Conservation (phyloP, 2,797 vertebrate genomes). For the Amazona ochrocephala region DNA sequence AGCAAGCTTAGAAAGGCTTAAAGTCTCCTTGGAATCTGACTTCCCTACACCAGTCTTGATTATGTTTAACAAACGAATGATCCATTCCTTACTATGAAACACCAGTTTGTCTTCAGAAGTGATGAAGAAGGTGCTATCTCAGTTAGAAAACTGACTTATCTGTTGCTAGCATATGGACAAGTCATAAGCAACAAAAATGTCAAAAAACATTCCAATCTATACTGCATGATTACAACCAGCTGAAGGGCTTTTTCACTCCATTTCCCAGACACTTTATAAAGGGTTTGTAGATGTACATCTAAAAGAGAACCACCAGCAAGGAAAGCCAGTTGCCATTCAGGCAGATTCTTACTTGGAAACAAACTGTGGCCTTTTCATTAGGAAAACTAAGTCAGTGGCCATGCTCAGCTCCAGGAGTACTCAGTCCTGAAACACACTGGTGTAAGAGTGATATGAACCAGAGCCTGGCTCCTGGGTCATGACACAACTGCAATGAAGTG, state of each 20-base stretch:
- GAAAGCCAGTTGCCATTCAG: background rate
- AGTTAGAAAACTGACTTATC: background rate
- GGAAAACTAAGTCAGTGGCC: background rate
- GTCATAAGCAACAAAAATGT: background rate
- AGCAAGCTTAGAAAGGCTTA: background rate
- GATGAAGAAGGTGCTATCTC: background rate
- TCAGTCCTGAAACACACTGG: background rate
- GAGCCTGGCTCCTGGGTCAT: background rate
- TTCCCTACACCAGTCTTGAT: background rate
- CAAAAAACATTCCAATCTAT: background rate
- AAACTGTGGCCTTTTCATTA: background rate
- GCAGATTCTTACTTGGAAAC: background rate
- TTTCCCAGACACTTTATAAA: background rate
- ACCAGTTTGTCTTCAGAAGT: background rate
- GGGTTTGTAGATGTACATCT: background rate
- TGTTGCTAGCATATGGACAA: background rate
- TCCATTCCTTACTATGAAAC: background rate
- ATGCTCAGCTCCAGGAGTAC: background rate
- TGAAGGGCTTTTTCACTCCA: background rate
- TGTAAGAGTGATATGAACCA: background rate
- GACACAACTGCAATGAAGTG: background rate
- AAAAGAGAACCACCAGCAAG: background rate
- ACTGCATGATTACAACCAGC: background rate
- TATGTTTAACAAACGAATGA: background rate
- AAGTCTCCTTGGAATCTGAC: background rate